These are phyloP conservation scores for Chaenocephalus aceratus DNA, from an alignment of 2,113 vertebrate species.

Conservation along the genomic window DNA sequence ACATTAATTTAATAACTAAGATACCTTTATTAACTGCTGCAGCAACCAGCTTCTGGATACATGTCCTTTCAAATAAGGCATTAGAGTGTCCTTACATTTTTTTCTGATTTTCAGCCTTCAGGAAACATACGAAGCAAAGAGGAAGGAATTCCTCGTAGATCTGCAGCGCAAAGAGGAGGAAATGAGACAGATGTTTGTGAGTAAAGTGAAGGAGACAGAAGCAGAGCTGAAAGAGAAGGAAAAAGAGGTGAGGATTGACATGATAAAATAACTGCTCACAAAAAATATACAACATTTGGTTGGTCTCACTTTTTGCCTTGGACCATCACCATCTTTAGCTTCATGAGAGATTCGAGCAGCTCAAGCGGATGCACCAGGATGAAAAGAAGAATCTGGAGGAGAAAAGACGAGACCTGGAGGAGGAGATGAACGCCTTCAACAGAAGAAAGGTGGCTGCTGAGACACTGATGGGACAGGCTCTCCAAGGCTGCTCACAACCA, in stretches of 20 bases:
- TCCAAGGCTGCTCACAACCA: constrained; percentile 87
- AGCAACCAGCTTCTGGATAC: neutral
- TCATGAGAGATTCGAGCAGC: constrained; percentile 94
- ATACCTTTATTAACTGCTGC: neutral
- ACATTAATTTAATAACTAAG: constrained; percentile 2
- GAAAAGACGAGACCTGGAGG: constrained; percentile 91
- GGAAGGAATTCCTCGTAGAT: constrained; percentile 91
- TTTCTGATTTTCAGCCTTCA: constrained; percentile 85
- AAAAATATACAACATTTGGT: neutral
- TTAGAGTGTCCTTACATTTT: neutral
- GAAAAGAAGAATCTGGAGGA: constrained; percentile 95
- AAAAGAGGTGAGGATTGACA: constrained; percentile 85
- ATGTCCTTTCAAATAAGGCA: neutral
- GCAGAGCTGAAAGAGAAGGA: constrained; percentile 89
- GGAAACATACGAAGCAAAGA: constrained; percentile 93
- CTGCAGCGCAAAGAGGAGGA: constrained; percentile 78
- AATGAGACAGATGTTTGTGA: constrained; percentile 83
- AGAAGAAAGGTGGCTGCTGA: constrained; percentile 91
- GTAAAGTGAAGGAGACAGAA: constrained; percentile 83
- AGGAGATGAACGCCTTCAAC: constrained; percentile 92
- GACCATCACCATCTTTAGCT: constrained; percentile 80
- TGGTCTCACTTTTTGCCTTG: constrained; percentile 6
- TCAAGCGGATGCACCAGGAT: constrained; percentile 94
- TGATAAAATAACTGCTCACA: neutral
- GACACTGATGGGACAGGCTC: constrained; percentile 91